Evolutionary conservation across 1,140 invertebrate genomes (phyloP).

Genomic region (Pseudomyrmex flavicornis): DNA sequence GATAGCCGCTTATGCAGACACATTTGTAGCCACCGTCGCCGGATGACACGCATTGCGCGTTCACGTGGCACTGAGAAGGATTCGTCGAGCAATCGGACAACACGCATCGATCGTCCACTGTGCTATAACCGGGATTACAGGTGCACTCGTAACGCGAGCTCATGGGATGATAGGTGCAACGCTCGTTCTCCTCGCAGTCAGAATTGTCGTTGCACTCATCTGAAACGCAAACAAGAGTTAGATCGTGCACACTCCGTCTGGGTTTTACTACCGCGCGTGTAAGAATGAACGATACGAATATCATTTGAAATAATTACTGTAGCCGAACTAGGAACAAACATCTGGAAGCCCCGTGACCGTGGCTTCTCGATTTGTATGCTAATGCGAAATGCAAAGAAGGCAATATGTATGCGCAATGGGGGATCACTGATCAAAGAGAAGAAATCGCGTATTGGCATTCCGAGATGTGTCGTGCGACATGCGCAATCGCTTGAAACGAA

Average conservation of each 20-base stretch:
- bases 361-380: slow-evolving; percentile 29
- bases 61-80: slow-evolving; percentile 86
- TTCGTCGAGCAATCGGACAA: slow-evolving; percentile 81
- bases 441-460: slow-evolving; percentile 40
- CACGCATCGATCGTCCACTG: slow-evolving; percentile 86
- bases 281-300: neutral
- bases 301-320: slow-evolving; percentile 11
- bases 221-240: slow-evolving; percentile 48
- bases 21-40: slow-evolving; percentile 88
- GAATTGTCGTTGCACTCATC: slow-evolving; percentile 89
- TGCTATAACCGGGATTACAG: slow-evolving; percentile 87
- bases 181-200: slow-evolving; percentile 91
- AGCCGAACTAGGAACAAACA: neutral
- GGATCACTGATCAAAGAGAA: slow-evolving; percentile 1
- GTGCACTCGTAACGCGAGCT: slow-evolving; percentile 88
- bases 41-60: slow-evolving; percentile 88
- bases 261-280: neutral
- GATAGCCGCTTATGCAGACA: slow-evolving; percentile 91
- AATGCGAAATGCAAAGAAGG: slow-evolving; percentile 44
- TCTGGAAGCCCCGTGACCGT: neutral
- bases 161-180: slow-evolving; percentile 88
- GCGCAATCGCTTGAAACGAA: slow-evolving; percentile 6
- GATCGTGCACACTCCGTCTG: neutral
- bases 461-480: slow-evolving; percentile 13
- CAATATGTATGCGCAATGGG: slow-evolving; percentile 30